phyloP scores from a whole-genome alignment of 53 echinoderm and acorn worm species.

The Temnopleurus reevesii region DNA sequence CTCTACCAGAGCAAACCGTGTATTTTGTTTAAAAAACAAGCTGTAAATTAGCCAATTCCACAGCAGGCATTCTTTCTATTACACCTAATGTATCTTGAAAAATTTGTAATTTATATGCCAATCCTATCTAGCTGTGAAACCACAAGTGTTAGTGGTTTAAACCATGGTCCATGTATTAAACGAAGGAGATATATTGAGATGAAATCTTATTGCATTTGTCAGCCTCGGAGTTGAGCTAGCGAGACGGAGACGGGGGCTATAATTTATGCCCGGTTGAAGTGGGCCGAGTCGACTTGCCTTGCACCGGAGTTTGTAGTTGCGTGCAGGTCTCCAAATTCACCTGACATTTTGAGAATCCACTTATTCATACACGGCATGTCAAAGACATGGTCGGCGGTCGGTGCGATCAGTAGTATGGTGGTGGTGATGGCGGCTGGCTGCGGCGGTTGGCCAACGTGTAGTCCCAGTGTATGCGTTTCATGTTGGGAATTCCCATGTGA shows the following conservation, averaged over 20 bases:
- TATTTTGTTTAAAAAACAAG: too few species aligned
- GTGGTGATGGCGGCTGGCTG: background rate
- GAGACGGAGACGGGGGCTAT: constrained; percentile 1
- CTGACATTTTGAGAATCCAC: constrained; percentile 48
- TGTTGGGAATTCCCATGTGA: background rate
- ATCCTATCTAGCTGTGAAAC: too few species aligned
- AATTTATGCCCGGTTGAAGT: constrained; percentile 36
- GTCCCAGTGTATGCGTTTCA: background rate
- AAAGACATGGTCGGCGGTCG: background rate
- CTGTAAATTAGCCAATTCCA: too few species aligned
- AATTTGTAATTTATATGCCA: too few species aligned
- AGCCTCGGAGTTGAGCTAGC: background rate
- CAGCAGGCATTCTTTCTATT: too few species aligned
- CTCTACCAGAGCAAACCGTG: too few species aligned
- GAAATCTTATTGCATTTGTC: constrained; percentile 9
- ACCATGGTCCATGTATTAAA: too few species aligned
- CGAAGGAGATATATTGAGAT: constrained; percentile 12
- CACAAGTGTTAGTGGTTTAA: too few species aligned
- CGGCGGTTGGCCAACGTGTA: background rate
- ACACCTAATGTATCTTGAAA: too few species aligned
- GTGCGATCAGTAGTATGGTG: background rate
- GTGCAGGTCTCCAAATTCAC: constrained; percentile 37
- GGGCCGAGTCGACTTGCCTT: constrained; percentile 7
- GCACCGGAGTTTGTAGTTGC: too few species aligned
- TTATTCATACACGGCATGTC: constrained; percentile 37